These are phyloP conservation scores for Hypotaenidia philippensis DNA, from an alignment of 2,797 vertebrate species.

Conservation along the genomic window DNA sequence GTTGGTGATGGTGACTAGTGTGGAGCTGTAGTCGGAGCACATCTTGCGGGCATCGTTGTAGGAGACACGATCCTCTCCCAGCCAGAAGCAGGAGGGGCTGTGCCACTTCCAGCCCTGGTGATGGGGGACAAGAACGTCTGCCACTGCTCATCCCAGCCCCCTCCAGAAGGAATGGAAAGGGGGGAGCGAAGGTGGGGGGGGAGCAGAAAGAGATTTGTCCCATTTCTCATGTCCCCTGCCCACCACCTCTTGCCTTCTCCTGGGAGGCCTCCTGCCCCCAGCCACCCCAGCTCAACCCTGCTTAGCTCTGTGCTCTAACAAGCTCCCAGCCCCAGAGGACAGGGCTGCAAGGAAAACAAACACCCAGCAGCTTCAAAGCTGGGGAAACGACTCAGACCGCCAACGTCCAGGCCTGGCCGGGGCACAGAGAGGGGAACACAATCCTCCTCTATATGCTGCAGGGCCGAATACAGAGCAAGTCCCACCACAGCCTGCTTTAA, in stretches of 20 bases:
- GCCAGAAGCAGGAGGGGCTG: conserved; percentile 94
- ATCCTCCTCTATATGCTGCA: not conserved
- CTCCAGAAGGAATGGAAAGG: not conserved
- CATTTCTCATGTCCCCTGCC: not conserved
- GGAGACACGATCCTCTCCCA: conserved; percentile 87
- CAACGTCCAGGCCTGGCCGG: fast-evolving
- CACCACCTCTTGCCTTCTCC: not conserved
- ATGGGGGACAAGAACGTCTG: not conserved
- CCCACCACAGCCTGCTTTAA: conserved; percentile 17
- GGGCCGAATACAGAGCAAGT: not conserved
- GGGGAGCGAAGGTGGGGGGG: fast-evolving
- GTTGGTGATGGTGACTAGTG: conserved; percentile 90
- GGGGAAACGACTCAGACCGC: not conserved
- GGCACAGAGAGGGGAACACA: not conserved
- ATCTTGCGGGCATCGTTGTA: conserved; percentile 88
- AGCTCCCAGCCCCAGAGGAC: not conserved
- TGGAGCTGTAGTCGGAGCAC: conserved; percentile 84
- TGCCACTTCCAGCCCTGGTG: conserved; percentile 96
- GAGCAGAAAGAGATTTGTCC: not conserved
- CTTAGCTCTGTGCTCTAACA: not conserved
- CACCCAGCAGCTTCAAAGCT: conserved; percentile 44
- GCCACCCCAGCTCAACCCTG: fast-evolving
- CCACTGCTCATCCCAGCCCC: not conserved
- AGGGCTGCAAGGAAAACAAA: conserved; percentile 16
- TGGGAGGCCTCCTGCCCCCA: not conserved